phyloP scores from a whole-genome alignment of 2,888 invertebrate genomes.

The Melieria crassipennis region DNA sequence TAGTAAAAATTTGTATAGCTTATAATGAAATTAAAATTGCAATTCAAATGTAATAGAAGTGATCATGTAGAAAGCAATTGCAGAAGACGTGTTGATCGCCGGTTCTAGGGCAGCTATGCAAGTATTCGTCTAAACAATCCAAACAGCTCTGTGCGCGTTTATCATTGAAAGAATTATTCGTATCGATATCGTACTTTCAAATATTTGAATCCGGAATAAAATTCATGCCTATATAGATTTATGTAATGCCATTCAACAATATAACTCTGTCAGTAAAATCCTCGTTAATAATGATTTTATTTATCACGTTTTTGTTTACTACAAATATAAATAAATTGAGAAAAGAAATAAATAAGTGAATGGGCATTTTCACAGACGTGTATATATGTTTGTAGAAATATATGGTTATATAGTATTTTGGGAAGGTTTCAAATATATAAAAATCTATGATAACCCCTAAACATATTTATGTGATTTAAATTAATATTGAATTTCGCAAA shows the following conservation, averaged over 20 bases:
- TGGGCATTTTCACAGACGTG: not conserved
- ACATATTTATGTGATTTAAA: not conserved
- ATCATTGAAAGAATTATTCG: no score
- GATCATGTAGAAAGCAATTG: no score
- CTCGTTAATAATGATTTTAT: slow-evolving; percentile 42
- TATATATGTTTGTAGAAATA: slow-evolving; percentile 3
- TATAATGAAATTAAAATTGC: no score
- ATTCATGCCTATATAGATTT: not conserved
- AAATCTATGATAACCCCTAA: slow-evolving; percentile 1
- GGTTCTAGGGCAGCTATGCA: no score
- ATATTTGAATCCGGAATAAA: slow-evolving; percentile 20
- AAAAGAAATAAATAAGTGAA: slow-evolving; percentile 37
- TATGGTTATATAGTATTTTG: not conserved
- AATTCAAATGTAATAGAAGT: no score
- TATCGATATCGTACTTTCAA: not conserved
- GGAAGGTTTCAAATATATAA: not conserved
- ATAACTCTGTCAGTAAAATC: not conserved
- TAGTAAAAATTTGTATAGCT: no score
- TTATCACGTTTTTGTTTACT: slow-evolving; percentile 60
- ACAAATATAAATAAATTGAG: slow-evolving; percentile 44
- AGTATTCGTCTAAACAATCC: no score
- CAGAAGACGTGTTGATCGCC: no score
- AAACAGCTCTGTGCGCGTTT: no score
- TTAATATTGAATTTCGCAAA: no score
- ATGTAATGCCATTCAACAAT: not conserved